These are phyloP conservation scores for Lepidothrix coronata DNA, from an alignment of 2,113 vertebrate species.

Conservation along the genomic window DNA sequence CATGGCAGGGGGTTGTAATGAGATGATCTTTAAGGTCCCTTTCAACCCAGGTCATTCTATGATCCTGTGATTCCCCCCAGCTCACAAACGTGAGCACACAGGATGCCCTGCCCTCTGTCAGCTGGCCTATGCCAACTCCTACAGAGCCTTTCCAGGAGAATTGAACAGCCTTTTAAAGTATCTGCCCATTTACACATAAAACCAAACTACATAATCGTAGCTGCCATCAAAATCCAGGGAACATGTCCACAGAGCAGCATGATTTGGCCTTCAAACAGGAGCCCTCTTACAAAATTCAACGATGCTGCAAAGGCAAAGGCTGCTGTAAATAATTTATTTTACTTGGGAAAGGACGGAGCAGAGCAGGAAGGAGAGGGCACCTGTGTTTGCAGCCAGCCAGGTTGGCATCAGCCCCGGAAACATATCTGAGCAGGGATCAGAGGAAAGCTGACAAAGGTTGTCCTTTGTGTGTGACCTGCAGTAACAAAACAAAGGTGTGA, in stretches of 20 bases:
- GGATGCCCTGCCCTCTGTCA: background rate
- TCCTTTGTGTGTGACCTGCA: background rate
- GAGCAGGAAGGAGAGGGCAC: background rate
- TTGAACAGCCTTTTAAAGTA: background rate
- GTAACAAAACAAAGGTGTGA: background rate
- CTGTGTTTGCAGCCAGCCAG: background rate
- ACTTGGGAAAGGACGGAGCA: background rate
- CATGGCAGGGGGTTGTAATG: background rate
- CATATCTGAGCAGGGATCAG: background rate
- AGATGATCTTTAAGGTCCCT: background rate
- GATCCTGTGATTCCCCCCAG: background rate
- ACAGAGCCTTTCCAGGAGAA: background rate
- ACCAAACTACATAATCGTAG: background rate
- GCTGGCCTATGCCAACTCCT: background rate
- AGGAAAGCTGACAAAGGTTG: background rate
- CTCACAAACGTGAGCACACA: background rate
- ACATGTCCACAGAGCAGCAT: background rate
- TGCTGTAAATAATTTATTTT: background rate
- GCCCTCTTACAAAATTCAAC: background rate
- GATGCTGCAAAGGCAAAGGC: background rate
- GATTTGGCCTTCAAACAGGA: background rate
- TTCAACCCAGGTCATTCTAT: background rate
- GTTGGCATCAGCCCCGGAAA: background rate
- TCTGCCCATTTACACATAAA: background rate
- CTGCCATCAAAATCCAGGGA: background rate